A percentile compares a stretch with the other conserved stretches of the same genome.
These are phyloP conservation scores for Rallus crepitans DNA, from an alignment of 2,797 vertebrate genomes.

Conservation along the genomic window DNA sequence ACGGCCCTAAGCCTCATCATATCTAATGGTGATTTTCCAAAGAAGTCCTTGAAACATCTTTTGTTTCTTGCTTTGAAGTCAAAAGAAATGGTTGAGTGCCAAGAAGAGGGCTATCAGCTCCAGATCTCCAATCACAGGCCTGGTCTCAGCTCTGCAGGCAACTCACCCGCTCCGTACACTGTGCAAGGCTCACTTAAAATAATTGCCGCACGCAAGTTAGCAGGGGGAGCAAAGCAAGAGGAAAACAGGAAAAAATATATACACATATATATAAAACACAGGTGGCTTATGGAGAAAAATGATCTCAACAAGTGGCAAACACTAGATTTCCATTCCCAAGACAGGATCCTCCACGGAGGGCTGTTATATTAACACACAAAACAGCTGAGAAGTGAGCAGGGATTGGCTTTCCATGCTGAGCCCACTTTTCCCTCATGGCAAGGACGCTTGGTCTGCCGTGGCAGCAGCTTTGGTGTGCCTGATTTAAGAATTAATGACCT, in stretches of 20 bases:
- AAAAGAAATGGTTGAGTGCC: slow-evolving; percentile 48
- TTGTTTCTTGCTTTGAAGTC: slow-evolving; percentile 77
- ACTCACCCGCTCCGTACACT: fast-evolving
- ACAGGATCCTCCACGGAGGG: background rate
- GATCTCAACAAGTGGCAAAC: background rate
- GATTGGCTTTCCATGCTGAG: background rate
- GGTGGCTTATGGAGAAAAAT: background rate
- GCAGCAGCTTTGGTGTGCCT: background rate
- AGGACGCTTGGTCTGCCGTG: background rate
- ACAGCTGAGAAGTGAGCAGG: background rate
- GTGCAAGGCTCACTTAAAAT: background rate
- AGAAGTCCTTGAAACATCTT: slow-evolving; percentile 77
- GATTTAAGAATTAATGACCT: slow-evolving; percentile 53
- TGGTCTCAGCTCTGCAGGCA: background rate
- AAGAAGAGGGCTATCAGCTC: slow-evolving; percentile 51
- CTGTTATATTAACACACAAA: background rate
- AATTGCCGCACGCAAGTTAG: background rate
- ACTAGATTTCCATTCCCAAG: background rate
- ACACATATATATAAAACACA: background rate
- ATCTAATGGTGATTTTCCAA: slow-evolving; percentile 75
- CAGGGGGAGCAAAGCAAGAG: background rate
- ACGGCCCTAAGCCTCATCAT: slow-evolving; percentile 70
- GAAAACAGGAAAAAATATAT: background rate
- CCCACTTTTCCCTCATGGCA: background rate
- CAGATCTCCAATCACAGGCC: slow-evolving; percentile 24